phyloP scores from a whole-genome alignment of 2,113 vertebrate genomes.

The Rissa tridactyla region DNA sequence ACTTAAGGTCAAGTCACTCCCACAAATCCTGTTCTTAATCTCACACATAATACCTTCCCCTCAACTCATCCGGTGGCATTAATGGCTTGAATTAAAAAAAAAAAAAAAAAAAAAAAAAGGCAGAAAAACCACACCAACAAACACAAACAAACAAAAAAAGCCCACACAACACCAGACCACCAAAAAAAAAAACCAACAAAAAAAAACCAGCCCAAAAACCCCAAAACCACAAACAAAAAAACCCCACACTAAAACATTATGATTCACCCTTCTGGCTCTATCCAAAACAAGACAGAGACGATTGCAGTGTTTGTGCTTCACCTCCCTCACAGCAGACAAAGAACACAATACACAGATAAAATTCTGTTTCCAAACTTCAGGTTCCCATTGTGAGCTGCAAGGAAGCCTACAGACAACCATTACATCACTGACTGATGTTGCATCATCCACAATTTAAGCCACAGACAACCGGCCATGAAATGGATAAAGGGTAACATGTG shows the following conservation, averaged over 20 bases:
- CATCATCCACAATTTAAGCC: neutral
- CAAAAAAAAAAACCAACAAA: neutral
- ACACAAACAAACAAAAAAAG: neutral
- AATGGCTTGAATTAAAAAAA: neutral
- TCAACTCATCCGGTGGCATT: neutral
- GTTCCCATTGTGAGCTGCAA: neutral
- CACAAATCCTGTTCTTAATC: constrained; percentile 33
- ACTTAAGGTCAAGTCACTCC: constrained; percentile 17
- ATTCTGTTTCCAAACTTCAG: neutral
- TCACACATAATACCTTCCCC: neutral
- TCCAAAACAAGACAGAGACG: neutral
- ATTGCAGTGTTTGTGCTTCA: neutral
- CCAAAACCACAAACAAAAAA: neutral
- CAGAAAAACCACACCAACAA: neutral
- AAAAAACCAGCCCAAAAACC: neutral
- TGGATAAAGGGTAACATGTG: neutral
- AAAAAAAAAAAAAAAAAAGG: accelerated
- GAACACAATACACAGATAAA: neutral
- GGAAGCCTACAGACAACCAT: neutral
- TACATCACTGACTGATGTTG: neutral
- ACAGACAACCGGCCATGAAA: neutral
- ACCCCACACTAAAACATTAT: neutral
- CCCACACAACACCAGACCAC: neutral
- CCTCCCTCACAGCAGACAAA: neutral
- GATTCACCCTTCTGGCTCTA: neutral